Percentiles rank a stretch among this genome's conserved stretches.
Conservation (phyloP, 2,797 vertebrate genomes). For the Lacerta agilis region DNA sequence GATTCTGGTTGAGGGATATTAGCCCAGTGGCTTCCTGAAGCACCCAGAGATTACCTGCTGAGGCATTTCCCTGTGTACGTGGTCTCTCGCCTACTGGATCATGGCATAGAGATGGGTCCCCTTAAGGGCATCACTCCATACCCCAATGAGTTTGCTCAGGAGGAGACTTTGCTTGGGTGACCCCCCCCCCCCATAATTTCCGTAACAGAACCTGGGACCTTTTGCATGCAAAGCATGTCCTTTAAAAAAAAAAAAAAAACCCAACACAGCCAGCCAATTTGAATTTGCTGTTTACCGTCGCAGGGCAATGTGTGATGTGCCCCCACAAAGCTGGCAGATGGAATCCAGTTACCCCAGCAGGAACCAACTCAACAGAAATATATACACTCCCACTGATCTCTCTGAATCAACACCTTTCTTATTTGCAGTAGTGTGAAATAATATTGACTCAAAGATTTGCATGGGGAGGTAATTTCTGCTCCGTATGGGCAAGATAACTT, state of each 20-base stretch:
- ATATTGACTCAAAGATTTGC: constrained; percentile 75
- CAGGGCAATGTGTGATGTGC: neutral
- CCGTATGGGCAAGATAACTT: constrained; percentile 44
- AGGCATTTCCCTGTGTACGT: too few species aligned
- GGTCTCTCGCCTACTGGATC: too few species aligned
- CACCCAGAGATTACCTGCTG: too few species aligned
- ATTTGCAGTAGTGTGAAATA: constrained; percentile 72
- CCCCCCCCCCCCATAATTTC: too few species aligned
- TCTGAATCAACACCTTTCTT: constrained; percentile 66
- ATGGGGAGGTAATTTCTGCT: constrained; percentile 60
- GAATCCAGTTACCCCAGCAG: constrained; percentile 59
- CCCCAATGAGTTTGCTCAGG: too few species aligned
- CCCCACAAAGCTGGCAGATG: constrained; percentile 60
- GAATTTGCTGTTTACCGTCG: constrained; percentile 27
- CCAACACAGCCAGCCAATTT: neutral
- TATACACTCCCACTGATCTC: constrained; percentile 47
- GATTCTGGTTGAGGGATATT: too few species aligned
- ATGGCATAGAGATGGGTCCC: too few species aligned
- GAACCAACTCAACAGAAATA: constrained; percentile 57
- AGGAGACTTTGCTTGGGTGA: too few species aligned
- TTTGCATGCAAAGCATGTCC: neutral
- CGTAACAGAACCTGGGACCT: neutral
- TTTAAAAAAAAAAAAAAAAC: too few species aligned
- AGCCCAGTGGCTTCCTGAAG: too few species aligned
- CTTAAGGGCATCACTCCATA: too few species aligned